Evolutionary conservation across 2,888 invertebrate species (phyloP).

Genomic region (Brachycybe producta): DNA sequence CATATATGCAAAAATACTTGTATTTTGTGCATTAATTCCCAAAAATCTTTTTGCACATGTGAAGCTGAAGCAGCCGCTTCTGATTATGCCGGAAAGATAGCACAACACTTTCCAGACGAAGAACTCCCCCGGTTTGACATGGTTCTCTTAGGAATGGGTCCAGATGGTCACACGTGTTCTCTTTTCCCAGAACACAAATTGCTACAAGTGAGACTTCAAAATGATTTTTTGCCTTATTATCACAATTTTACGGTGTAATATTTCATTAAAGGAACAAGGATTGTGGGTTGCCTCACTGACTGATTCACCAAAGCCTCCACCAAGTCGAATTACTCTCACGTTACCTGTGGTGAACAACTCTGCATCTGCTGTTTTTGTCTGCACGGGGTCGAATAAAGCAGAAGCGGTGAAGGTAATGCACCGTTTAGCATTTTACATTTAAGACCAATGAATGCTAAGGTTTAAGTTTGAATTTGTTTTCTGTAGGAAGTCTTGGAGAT

Average conservation of each 20-base stretch:
- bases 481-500: constrained; percentile 13
- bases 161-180: constrained; percentile 96
- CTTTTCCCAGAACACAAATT: constrained; percentile 65
- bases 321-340: constrained; percentile 77
- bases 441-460: not conserved
- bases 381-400: constrained; percentile 73
- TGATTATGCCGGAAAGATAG: constrained; percentile 57
- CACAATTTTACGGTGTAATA: constrained; percentile 26
- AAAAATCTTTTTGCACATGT: too few species aligned
- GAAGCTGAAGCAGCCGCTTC: constrained; percentile 60
- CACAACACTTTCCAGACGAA: constrained; percentile 45
- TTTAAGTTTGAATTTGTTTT: not conserved
- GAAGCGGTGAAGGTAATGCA: constrained; percentile 62
- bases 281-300: constrained; percentile 64
- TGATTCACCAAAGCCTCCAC: constrained; percentile 94
- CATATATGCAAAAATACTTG: too few species aligned
- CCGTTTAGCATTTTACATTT: not conserved
- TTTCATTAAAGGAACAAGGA: constrained; percentile 29
- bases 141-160: constrained; percentile 87
- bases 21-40: too few species aligned
- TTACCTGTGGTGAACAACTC: constrained; percentile 80
- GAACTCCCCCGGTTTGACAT: constrained; percentile 64
- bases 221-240: constrained; percentile 14
- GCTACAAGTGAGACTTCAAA: constrained; percentile 25
- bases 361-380: constrained; percentile 65